A percentile compares a stretch with the other conserved stretches of the same genome.
Evolutionary conservation across 2,113 vertebrate genomes (phyloP).

Genomic region (Butorides virescens): DNA sequence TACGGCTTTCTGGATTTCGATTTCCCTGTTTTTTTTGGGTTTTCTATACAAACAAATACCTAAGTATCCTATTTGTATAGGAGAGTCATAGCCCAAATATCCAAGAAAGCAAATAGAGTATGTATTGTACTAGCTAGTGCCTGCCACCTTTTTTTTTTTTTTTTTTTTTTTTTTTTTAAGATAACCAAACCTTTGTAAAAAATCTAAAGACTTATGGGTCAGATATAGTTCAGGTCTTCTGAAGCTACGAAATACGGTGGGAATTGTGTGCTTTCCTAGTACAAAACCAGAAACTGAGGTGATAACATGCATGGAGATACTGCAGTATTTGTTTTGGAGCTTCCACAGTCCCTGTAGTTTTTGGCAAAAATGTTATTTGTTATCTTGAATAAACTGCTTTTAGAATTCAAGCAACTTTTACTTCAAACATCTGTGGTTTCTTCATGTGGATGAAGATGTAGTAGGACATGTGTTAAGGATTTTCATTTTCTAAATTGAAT

Average conservation of each 20-base stretch:
- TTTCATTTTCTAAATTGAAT: background rate
- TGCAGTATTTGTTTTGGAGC: background rate
- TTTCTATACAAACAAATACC: rapidly evolving
- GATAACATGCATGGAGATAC: rapidly evolving
- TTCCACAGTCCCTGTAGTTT: background rate
- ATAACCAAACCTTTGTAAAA: background rate
- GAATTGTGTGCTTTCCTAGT: background rate
- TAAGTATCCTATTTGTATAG: background rate
- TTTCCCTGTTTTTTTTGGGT: background rate
- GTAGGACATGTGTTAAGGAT: background rate
- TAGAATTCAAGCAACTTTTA: background rate
- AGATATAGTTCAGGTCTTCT: background rate
- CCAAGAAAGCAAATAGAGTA: background rate
- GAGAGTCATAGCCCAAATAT: background rate
- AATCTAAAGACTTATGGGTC: background rate
- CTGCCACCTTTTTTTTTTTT: background rate
- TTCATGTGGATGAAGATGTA: background rate
- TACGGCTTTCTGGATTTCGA: background rate
- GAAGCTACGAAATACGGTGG: background rate
- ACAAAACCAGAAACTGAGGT: background rate
- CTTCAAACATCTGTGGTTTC: background rate
- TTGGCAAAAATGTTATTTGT: background rate
- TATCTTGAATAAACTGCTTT: background rate
- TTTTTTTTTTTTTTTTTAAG: background rate
- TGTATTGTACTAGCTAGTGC: background rate